phyloP scores from a whole-genome alignment of 92 coral and sea anemone genomes.

The Isaurus tuberculatus region DNA sequence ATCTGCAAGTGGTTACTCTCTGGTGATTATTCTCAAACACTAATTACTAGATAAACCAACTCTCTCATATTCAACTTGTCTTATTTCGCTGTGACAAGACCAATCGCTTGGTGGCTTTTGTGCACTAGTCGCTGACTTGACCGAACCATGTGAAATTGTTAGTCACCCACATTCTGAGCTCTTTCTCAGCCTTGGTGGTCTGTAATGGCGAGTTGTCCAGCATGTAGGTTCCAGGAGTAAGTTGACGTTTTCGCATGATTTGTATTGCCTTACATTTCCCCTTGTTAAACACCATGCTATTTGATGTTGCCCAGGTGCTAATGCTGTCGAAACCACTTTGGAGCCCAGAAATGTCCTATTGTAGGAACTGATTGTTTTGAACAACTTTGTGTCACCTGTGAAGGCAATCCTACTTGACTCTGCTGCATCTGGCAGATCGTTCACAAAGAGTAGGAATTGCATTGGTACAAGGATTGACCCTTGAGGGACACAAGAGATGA shows the following conservation, averaged over 20 bases:
- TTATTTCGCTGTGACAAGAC: too few relatives aligned
- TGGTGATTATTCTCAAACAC: too few relatives aligned
- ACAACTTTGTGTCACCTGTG: not conserved
- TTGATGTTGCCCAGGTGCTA: conserved; percentile 7
- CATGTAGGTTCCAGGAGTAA: not conserved
- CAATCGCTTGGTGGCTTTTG: too few relatives aligned
- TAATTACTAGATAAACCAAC: too few relatives aligned
- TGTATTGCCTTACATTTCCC: not conserved
- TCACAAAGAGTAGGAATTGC: not conserved
- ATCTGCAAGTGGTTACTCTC: too few relatives aligned
- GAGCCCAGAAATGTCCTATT: not conserved
- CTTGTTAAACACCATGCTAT: conserved; percentile 17
- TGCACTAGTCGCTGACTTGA: too few relatives aligned
- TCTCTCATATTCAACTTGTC: too few relatives aligned
- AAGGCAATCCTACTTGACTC: not conserved
- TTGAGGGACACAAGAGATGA: too few relatives aligned
- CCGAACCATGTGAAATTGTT: too few relatives aligned
- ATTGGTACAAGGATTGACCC: too few relatives aligned
- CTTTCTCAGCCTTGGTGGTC: too few relatives aligned
- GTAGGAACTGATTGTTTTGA: not conserved
- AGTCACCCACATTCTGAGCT: too few relatives aligned
- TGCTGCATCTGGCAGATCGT: conserved; percentile 12
- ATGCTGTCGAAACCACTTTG: conserved; percentile 9
- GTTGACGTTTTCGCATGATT: not conserved
- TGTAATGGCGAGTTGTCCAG: not conserved